Evolutionary conservation across 1,140 invertebrate genomes (phyloP).

Genomic region (Nymphalis io): DNA sequence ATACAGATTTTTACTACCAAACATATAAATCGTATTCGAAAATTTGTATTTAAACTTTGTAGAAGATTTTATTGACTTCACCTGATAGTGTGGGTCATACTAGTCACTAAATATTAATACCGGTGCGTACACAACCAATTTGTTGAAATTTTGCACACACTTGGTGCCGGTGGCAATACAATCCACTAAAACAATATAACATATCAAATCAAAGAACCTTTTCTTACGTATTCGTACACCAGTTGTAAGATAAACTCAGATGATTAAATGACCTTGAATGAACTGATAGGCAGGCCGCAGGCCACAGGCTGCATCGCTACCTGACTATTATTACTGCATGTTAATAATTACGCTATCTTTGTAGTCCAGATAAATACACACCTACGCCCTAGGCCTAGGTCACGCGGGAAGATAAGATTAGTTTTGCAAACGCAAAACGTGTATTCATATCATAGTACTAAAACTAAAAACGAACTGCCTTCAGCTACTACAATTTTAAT

Average conservation of each 20-base stretch:
- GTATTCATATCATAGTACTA: background rate
- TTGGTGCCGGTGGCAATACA: too few species aligned
- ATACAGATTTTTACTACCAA: too few species aligned
- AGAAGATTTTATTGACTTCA: too few species aligned
- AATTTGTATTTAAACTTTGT: too few species aligned
- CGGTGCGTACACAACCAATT: too few species aligned
- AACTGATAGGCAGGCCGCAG: background rate
- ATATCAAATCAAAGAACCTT: background rate
- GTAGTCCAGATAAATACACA: conserved; percentile 17
- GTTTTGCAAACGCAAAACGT: background rate
- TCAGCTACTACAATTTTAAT: too few species aligned
- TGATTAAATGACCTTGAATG: background rate
- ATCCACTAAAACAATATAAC: too few species aligned
- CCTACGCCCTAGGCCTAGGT: conserved; percentile 22
- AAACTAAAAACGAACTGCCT: too few species aligned
- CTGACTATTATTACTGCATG: conserved; percentile 1
- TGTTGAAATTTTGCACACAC: too few species aligned
- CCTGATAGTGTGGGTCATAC: too few species aligned
- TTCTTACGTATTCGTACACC: background rate
- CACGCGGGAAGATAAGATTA: conserved; percentile 1
- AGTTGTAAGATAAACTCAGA: background rate
- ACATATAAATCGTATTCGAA: too few species aligned
- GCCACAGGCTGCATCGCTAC: background rate
- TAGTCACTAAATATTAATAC: too few species aligned
- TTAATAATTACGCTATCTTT: conserved; percentile 10